Evolutionary conservation across 2,113 vertebrate genomes (phyloP).

Genomic region (Grallaria varia): DNA sequence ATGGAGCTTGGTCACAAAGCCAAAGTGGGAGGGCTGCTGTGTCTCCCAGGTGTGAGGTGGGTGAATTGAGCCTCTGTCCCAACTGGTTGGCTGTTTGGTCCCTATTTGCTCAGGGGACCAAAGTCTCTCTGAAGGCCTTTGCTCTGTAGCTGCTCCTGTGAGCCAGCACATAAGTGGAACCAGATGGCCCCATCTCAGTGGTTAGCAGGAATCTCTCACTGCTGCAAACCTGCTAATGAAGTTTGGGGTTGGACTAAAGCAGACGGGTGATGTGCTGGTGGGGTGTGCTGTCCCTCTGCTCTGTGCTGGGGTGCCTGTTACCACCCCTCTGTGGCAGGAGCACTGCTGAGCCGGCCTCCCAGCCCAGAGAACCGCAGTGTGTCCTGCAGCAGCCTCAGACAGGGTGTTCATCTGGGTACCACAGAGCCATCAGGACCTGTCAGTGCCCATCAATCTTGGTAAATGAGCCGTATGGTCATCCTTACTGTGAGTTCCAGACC

Average conservation of each 20-base stretch:
- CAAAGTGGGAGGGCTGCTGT: background rate
- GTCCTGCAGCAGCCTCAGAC: background rate
- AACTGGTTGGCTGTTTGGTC: background rate
- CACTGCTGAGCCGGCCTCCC: background rate
- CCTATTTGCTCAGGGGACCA: background rate
- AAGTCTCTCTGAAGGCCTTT: background rate
- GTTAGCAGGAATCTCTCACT: background rate
- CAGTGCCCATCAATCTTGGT: background rate
- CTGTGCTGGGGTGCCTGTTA: background rate
- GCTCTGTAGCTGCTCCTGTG: background rate
- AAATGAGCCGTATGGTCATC: background rate
- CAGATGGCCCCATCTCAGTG: background rate
- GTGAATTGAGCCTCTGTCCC: background rate
- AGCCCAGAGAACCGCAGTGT: rapidly evolving
- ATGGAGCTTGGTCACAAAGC: background rate
- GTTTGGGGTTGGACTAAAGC: background rate
- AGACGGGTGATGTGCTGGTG: background rate
- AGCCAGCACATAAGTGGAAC: conserved; percentile 1
- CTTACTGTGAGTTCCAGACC: background rate
- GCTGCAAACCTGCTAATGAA: conserved; percentile 19
- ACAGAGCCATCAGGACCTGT: background rate
- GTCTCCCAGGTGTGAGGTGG: background rate
- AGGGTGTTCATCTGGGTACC: background rate
- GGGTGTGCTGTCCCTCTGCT: background rate
- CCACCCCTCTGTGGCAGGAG: background rate